A percentile compares a stretch with the other conserved stretches of the same genome.
phyloP scores from a whole-genome alignment of 2,113 vertebrate species.

The Pavo muticus region DNA sequence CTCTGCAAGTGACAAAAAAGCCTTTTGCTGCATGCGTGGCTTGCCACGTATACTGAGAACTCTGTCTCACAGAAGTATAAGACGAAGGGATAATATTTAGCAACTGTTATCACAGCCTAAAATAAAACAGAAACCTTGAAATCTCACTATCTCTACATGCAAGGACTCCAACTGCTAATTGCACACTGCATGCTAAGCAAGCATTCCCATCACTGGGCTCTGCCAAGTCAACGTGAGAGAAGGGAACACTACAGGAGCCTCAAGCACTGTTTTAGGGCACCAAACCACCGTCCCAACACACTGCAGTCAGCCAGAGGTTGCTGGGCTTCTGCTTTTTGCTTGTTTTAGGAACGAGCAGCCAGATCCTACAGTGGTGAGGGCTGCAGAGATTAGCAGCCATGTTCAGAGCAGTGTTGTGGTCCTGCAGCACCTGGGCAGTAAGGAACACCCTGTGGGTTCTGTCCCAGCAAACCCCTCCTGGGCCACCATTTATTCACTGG shows the following conservation, averaged over 20 bases:
- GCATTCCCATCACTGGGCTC: accelerated
- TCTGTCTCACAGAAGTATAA: not conserved
- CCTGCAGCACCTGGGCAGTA: accelerated
- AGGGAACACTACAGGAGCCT: accelerated
- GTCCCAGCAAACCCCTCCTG: not conserved
- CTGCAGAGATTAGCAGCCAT: not conserved
- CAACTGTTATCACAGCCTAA: not conserved
- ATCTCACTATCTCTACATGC: not conserved
- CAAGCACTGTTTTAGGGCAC: not conserved
- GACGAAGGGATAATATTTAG: constrained; percentile 30
- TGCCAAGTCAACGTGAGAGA: not conserved
- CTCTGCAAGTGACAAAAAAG: not conserved
- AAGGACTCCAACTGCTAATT: not conserved
- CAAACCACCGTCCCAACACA: not conserved
- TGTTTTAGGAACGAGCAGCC: not conserved
- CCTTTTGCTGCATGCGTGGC: not conserved
- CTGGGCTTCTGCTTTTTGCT: not conserved
- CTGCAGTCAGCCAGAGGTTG: not conserved
- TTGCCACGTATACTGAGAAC: not conserved
- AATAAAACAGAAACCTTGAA: not conserved
- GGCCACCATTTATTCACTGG: not conserved
- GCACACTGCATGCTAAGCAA: not conserved
- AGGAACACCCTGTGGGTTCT: not conserved
- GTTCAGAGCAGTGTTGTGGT: not conserved
- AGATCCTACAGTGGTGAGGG: not conserved